A percentile compares a stretch with the other conserved stretches of the same genome.
phyloP scores from a whole-genome alignment of 2,888 invertebrate genomes.

The Cyaniris semiargus region DNA sequence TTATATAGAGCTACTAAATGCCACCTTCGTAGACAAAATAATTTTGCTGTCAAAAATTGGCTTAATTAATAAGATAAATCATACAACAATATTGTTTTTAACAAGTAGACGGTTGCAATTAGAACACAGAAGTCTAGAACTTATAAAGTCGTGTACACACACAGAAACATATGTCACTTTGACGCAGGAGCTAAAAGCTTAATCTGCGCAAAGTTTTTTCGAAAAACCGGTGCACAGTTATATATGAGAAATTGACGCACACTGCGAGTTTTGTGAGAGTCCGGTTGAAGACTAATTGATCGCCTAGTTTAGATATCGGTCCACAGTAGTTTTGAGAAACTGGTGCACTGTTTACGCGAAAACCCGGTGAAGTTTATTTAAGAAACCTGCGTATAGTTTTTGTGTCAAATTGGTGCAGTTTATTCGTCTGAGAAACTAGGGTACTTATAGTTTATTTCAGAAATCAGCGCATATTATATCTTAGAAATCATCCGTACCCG shows the following conservation, averaged over 20 bases:
- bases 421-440: background rate
- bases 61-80: background rate
- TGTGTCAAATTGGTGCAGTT: background rate
- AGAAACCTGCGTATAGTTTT: background rate
- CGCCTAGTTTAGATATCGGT: background rate
- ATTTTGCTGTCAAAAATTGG: background rate
- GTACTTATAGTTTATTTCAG: no score
- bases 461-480: no score
- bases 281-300: background rate
- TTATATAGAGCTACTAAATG: background rate
- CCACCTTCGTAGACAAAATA: background rate
- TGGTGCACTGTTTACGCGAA: background rate
- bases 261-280: background rate
- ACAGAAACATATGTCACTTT: background rate
- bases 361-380: background rate
- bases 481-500: no score
- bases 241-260: background rate
- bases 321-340: background rate
- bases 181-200: background rate
- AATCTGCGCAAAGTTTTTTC: background rate
- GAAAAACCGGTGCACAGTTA: background rate
- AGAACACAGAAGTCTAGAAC: background rate
- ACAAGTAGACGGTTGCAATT: background rate
- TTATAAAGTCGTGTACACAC: constrained; percentile 6
- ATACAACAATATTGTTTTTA: background rate